These are phyloP conservation scores for Zophobas atratus DNA, from an alignment of 1,140 invertebrate genomes.

Conservation along the genomic window DNA sequence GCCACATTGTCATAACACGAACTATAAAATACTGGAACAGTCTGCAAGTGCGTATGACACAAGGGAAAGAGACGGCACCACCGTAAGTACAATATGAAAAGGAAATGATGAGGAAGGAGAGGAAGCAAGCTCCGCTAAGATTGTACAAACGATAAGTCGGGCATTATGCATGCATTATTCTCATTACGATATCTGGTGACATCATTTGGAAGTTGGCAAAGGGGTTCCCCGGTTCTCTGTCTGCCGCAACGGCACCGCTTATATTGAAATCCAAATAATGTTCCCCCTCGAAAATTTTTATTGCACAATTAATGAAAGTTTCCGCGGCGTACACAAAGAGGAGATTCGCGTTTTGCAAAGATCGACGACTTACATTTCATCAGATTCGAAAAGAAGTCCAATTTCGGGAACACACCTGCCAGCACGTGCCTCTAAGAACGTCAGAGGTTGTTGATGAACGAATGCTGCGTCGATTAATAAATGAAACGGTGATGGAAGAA, in stretches of 20 bases:
- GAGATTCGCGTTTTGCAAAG: slow-evolving; percentile 18
- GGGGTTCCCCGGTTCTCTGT: slow-evolving; percentile 26
- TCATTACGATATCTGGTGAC: slow-evolving; percentile 47
- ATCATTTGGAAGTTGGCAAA: slow-evolving; percentile 44
- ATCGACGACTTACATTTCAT: slow-evolving; percentile 34
- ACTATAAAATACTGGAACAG: slow-evolving; percentile 37
- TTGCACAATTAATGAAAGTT: slow-evolving; percentile 19
- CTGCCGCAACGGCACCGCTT: slow-evolving; percentile 17
- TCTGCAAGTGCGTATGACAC: slow-evolving; percentile 38
- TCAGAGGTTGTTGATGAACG: slow-evolving; percentile 23
- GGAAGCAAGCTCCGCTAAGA: slow-evolving; percentile 44
- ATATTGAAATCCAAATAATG: slow-evolving; percentile 26
- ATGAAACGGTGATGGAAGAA: slow-evolving; percentile 33
- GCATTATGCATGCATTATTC: slow-evolving; percentile 45
- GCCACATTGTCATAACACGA: slow-evolving; percentile 24
- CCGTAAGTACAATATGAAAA: slow-evolving; percentile 36
- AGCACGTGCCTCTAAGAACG: slow-evolving; percentile 21
- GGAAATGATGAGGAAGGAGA: slow-evolving; percentile 46
- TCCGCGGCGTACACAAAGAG: not conserved
- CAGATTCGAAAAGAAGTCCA: slow-evolving; percentile 2
- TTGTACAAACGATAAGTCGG: slow-evolving; percentile 40
- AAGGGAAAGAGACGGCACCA: slow-evolving; percentile 3
- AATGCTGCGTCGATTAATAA: slow-evolving; percentile 31
- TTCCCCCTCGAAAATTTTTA: slow-evolving; percentile 10
- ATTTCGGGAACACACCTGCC: slow-evolving; percentile 43